Percentiles rank a stretch among this genome's conserved stretches.
Conservation (phyloP, 2,113 vertebrate species). For the Phyllostomus discolor region DNA sequence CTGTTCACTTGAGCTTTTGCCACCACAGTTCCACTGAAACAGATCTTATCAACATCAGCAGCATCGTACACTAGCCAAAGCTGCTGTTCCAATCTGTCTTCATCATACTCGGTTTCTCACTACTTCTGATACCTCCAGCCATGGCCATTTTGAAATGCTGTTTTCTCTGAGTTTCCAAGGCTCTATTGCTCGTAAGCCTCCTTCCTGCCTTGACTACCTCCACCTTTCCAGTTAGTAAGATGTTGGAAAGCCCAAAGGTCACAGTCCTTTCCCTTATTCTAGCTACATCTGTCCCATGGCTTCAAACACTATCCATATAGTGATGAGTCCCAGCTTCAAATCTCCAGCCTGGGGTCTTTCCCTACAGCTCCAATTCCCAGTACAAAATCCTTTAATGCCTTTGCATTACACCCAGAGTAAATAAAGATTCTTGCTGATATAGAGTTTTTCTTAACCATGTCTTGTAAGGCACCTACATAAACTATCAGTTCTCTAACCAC, state of each 20-base stretch:
- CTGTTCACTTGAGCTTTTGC: background rate
- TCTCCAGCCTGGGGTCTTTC: background rate
- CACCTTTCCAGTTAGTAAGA: background rate
- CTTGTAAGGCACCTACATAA: background rate
- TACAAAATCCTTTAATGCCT: background rate
- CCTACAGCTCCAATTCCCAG: background rate
- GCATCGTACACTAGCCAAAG: background rate
- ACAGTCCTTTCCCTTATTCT: background rate
- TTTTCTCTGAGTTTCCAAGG: background rate
- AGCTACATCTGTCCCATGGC: background rate
- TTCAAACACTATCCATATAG: background rate
- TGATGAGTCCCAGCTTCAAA: background rate
- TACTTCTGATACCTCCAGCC: background rate
- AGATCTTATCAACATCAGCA: background rate
- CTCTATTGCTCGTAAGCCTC: fast-evolving
- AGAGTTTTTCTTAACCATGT: background rate
- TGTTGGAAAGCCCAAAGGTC: background rate
- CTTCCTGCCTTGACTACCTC: background rate
- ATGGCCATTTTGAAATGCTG: background rate
- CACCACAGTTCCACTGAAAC: background rate
- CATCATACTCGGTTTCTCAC: background rate
- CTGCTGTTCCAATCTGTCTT: background rate
- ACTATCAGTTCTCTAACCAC: background rate
- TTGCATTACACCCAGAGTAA: background rate
- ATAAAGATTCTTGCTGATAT: background rate